A percentile compares a stretch with the other conserved stretches of the same genome.
Conservation (phyloP, 2,888 invertebrate genomes). For the Calameuta idolon region DNA sequence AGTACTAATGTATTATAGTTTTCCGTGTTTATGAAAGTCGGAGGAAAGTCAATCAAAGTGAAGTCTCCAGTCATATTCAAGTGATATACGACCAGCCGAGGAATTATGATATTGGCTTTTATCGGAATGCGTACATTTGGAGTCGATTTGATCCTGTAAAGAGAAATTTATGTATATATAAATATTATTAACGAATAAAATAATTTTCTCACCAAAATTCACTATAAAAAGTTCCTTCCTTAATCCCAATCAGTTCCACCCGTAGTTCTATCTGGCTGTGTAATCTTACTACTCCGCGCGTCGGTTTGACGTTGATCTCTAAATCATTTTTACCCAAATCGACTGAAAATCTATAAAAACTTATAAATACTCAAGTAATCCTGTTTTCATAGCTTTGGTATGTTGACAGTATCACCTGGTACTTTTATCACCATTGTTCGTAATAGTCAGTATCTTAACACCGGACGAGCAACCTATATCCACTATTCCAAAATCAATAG, state of each 20-base stretch:
- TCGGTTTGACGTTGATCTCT: conserved; percentile 63
- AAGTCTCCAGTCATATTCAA: conserved; percentile 61
- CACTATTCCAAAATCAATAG: conserved; percentile 66
- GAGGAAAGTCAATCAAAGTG: conserved; percentile 65
- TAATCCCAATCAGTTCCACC: conserved; percentile 61
- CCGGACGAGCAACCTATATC: conserved; percentile 64
- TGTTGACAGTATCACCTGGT: conserved; percentile 38
- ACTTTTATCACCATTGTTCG: conserved; percentile 63
- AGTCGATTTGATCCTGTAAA: conserved; percentile 45
- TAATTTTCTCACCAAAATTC: conserved; percentile 65
- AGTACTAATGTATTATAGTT: conserved; percentile 60
- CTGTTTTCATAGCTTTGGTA: background rate
- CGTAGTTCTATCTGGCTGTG: conserved; percentile 42
- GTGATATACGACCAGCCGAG: conserved; percentile 60
- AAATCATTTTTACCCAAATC: conserved; percentile 65
- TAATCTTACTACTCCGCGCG: conserved; percentile 60
- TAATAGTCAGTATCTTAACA: conserved; percentile 57
- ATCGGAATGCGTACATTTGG: conserved; percentile 47
- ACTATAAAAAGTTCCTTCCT: conserved; percentile 57
- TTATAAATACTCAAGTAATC: background rate
- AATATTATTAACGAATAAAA: background rate
- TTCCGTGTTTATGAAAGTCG: conserved; percentile 61
- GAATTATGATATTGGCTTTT: conserved; percentile 52
- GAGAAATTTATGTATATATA: background rate
- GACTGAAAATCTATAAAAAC: conserved; percentile 54